Evolutionary conservation across 1,140 invertebrate species (phyloP).

Genomic region (Nebria ingens): DNA sequence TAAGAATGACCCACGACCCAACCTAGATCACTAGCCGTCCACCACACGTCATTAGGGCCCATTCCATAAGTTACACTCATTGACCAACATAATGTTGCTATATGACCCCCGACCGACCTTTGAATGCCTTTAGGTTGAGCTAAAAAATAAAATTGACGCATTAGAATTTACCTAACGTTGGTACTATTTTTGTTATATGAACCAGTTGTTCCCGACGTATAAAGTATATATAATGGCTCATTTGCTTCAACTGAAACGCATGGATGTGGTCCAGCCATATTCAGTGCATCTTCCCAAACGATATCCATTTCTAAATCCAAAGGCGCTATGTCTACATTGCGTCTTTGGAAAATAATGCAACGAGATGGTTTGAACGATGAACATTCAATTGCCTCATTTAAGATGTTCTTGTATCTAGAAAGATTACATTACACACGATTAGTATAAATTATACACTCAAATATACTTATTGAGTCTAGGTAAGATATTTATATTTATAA

Average conservation of each 20-base stretch:
- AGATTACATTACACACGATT: no score
- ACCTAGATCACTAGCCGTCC: slow-evolving; percentile 72
- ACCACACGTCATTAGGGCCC: slow-evolving; percentile 74
- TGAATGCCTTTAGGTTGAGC: slow-evolving; percentile 76
- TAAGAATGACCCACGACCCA: slow-evolving; percentile 94
- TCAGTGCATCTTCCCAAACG: slow-evolving; percentile 65
- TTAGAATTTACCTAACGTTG: slow-evolving; percentile 15
- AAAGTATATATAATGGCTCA: slow-evolving; percentile 84
- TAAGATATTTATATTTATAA: no score
- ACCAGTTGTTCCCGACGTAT: slow-evolving; percentile 87
- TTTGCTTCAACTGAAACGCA: slow-evolving; percentile 80
- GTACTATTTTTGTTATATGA: slow-evolving; percentile 11
- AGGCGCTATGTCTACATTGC: slow-evolving; percentile 49
- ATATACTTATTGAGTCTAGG: no score
- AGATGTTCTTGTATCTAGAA: slow-evolving; percentile 72
- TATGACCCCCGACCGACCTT: slow-evolving; percentile 75
- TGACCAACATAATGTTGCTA: slow-evolving; percentile 73
- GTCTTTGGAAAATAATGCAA: slow-evolving; percentile 73
- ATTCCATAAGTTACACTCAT: slow-evolving; percentile 78
- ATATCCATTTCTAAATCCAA: slow-evolving; percentile 55
- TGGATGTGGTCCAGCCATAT: slow-evolving; percentile 51
- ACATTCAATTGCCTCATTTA: slow-evolving; percentile 72
- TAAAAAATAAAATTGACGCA: slow-evolving; percentile 25
- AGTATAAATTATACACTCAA: no score
- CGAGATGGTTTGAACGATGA: slow-evolving; percentile 56